phyloP scores from a whole-genome alignment of 1,140 invertebrate species.

The honey bee (Apis mellifera) region Amel_HAv3.1 CM009942.2:5424501-5425000 shows the following conservation, averaged over 20 bases:
- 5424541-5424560: too few relatives aligned
- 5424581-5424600: too few relatives aligned
- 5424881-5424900: background rate
- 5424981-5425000: conserved; percentile 4
- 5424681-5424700: conserved; percentile 12
- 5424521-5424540: too few relatives aligned
- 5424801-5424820: background rate
- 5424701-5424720: background rate
- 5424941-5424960: background rate
- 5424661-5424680: too few relatives aligned
- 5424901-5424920: background rate
- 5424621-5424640: background rate
- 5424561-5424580: too few relatives aligned
- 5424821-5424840: background rate
- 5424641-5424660: too few relatives aligned
- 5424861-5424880: background rate
- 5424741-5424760: too few relatives aligned
- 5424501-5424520: too few relatives aligned
- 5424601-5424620: background rate
- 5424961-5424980: background rate
- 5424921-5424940: background rate
- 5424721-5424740: conserved; percentile 1
- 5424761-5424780: too few relatives aligned
- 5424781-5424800: too few relatives aligned
- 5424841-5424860: background rate